phyloP scores from a whole-genome alignment of 2,797 vertebrate species.

The Coregonus ussuriensis region DNA sequence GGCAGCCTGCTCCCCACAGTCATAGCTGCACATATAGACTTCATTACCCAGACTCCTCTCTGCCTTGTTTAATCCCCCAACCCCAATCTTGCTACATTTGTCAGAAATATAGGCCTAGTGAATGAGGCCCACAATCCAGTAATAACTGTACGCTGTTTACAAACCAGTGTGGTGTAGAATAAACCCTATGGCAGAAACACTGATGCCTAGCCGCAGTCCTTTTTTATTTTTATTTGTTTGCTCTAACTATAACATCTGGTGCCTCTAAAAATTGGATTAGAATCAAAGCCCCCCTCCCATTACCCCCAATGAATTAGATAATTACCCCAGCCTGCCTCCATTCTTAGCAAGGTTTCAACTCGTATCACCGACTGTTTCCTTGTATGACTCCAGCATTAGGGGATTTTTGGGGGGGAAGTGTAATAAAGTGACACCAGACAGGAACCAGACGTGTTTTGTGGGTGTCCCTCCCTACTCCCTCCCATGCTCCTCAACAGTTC shows the following conservation, averaged over 20 bases:
- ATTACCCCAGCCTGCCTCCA: conserved; percentile 46
- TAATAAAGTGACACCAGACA: conserved; percentile 40
- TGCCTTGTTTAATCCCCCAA: too few relatives aligned
- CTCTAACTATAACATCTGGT: conserved; percentile 54
- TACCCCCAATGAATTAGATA: conserved; percentile 49
- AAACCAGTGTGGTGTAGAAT: background rate
- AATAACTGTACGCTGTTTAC: too few relatives aligned
- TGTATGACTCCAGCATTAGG: conserved; percentile 20
- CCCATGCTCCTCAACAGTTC: conserved; percentile 14
- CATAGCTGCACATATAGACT: background rate
- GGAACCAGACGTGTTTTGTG: conserved; percentile 27
- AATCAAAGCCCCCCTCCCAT: conserved; percentile 16
- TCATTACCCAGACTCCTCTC: background rate
- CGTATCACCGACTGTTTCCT: conserved; percentile 31
- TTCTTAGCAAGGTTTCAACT: conserved; percentile 37
- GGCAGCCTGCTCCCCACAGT: too few relatives aligned
- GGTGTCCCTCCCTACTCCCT: background rate
- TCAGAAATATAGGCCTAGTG: too few relatives aligned
- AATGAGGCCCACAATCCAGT: too few relatives aligned
- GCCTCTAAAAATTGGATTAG: conserved; percentile 42
- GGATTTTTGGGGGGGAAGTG: conserved; percentile 1
- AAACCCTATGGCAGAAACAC: background rate
- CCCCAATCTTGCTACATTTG: too few relatives aligned
- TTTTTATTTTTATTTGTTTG: conserved; percentile 37
- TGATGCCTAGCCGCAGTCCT: conserved; percentile 2